Evolutionary conservation across 2,797 vertebrate genomes (phyloP).

Genomic region (Leptatherina wallacei): DNA sequence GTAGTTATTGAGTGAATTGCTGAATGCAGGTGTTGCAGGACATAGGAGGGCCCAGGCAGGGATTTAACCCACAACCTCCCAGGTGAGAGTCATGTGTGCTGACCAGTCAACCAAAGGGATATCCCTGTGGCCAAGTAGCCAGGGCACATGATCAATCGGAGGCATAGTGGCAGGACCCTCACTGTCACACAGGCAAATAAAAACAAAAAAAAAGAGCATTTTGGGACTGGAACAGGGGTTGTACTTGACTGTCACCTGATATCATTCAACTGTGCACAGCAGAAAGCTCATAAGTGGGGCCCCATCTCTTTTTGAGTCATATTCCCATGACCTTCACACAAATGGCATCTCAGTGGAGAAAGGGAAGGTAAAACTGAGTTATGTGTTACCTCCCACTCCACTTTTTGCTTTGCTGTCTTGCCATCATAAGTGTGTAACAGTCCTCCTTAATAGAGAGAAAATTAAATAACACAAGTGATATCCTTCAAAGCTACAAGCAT

Average conservation of each 20-base stretch:
- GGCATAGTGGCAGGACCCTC: too few species aligned
- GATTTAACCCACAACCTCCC: too few species aligned
- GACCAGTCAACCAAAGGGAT: too few species aligned
- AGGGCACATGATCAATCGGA: too few species aligned
- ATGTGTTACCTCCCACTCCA: conserved; percentile 4
- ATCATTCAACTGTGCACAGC: background rate
- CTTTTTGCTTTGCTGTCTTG: conserved; percentile 20
- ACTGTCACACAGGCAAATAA: background rate
- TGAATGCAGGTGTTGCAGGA: too few species aligned
- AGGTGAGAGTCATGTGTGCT: too few species aligned
- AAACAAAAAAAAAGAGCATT: background rate
- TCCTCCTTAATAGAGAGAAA: conserved; percentile 19
- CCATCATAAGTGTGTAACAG: conserved; percentile 24
- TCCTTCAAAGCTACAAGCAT: conserved; percentile 45
- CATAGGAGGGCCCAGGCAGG: too few species aligned
- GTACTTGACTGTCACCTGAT: conserved; percentile 6
- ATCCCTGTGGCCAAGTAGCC: too few species aligned
- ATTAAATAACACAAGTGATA: conserved; percentile 34
- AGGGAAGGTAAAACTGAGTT: conserved; percentile 7
- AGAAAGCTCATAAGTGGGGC: background rate
- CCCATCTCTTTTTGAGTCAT: background rate
- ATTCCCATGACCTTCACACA: conserved; percentile 4
- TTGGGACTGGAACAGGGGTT: background rate
- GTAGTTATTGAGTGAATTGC: background rate
- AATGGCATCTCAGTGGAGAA: conserved; percentile 2